Percentiles rank a stretch among this genome's conserved stretches.
These are phyloP conservation scores for Eupithecia tripunctaria DNA, from an alignment of 2,888 invertebrate genomes.

Conservation along the genomic window DNA sequence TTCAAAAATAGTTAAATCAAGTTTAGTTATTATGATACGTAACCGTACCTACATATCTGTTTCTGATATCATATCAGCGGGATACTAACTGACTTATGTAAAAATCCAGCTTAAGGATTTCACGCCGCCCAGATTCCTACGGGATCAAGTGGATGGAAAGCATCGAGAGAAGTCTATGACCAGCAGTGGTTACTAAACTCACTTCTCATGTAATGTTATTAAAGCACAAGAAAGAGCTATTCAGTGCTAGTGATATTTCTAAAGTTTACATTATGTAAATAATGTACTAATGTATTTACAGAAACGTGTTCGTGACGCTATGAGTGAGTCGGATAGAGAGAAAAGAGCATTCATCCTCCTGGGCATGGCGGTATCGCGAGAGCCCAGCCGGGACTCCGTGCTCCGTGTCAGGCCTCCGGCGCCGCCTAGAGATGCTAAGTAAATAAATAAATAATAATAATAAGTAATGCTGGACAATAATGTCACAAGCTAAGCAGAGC, in stretches of 20 bases:
- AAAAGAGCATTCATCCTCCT: constrained; percentile 74
- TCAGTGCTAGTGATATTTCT: not conserved
- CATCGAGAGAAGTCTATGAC: not conserved
- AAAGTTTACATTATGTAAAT: not conserved
- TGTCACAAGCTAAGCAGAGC: too few relatives aligned
- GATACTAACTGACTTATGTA: too few relatives aligned
- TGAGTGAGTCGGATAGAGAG: constrained; percentile 75
- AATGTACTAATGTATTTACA: constrained; percentile 56
- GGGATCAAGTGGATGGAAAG: not conserved
- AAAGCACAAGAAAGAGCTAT: not conserved
- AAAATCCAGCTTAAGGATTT: not conserved
- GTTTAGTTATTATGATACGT: too few relatives aligned
- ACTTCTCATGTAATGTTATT: not conserved
- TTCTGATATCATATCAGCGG: too few relatives aligned
- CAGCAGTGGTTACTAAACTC: not conserved
- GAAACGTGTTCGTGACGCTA: constrained; percentile 69
- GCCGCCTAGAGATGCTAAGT: constrained; percentile 74
- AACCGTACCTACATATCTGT: too few relatives aligned
- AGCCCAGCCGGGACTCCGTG: constrained; percentile 75
- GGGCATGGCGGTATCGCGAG: constrained; percentile 73
- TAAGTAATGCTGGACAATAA: too few relatives aligned
- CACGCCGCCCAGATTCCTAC: not conserved
- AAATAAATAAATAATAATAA: constrained; percentile 28
- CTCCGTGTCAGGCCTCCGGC: constrained; percentile 68
- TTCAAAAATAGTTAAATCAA: too few relatives aligned